Evolutionary conservation across 2,888 invertebrate genomes (phyloP).

Genomic region (Euclidia mi): DNA sequence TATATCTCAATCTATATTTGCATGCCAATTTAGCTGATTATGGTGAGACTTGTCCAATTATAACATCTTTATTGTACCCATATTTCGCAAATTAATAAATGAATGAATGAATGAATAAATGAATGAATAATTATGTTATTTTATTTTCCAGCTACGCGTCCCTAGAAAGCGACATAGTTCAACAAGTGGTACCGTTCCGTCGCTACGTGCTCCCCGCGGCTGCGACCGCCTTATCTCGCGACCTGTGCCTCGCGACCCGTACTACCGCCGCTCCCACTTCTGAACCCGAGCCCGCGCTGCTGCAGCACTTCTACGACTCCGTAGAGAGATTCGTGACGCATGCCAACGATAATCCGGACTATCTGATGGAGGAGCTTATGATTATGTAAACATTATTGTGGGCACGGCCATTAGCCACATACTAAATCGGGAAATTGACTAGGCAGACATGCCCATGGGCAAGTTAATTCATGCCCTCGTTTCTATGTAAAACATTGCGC

Average conservation of each 20-base stretch:
- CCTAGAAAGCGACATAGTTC: constrained; percentile 64
- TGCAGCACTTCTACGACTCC: constrained; percentile 22
- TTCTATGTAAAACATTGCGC: too few species aligned
- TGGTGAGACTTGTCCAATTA: too few species aligned
- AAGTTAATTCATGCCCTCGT: too few species aligned
- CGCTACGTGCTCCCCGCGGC: constrained; percentile 77
- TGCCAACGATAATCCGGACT: constrained; percentile 62
- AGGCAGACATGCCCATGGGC: too few species aligned
- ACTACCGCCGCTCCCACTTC: neutral
- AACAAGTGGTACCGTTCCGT: constrained; percentile 69
- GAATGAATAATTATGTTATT: too few species aligned
- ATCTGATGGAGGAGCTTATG: constrained; percentile 70
- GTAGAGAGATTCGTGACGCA: constrained; percentile 43
- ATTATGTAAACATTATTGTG: constrained; percentile 48
- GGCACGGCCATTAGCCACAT: too few species aligned
- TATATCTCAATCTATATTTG: too few species aligned
- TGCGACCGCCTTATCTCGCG: constrained; percentile 55
- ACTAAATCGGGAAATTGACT: too few species aligned
- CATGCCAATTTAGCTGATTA: too few species aligned
- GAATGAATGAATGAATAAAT: too few species aligned
- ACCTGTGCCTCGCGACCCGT: constrained; percentile 45
- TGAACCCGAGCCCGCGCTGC: neutral
- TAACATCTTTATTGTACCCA: too few species aligned
- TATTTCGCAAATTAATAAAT: too few species aligned
- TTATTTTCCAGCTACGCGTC: constrained; percentile 57